phyloP scores from a whole-genome alignment of 2,113 vertebrate genomes.

The Mastomys natalensis region DNA sequence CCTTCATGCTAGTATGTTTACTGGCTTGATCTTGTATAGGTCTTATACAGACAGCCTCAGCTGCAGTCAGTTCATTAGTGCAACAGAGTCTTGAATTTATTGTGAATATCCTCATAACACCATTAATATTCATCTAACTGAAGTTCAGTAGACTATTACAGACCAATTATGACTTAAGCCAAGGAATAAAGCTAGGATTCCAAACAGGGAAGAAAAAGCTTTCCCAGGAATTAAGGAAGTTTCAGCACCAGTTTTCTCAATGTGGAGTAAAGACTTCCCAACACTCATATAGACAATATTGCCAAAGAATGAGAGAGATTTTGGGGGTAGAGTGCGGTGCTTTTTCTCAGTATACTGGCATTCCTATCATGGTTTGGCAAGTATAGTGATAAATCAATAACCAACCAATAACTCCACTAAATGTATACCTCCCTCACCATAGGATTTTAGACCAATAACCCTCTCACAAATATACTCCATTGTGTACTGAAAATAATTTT shows the following conservation, averaged over 20 bases:
- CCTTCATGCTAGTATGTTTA: not conserved
- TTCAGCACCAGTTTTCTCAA: not conserved
- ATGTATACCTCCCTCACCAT: not conserved
- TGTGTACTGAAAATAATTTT: not conserved
- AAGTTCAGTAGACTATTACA: not conserved
- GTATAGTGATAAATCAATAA: not conserved
- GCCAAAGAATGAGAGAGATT: not conserved
- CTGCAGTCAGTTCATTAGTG: not conserved
- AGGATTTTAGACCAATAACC: not conserved
- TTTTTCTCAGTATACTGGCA: not conserved
- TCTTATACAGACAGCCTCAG: not conserved
- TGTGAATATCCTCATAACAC: not conserved
- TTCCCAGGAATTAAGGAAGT: not conserved
- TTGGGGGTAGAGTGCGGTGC: fast-evolving
- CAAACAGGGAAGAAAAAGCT: not conserved
- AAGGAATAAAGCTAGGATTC: not conserved
- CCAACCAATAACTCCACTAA: not conserved
- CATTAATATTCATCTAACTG: not conserved
- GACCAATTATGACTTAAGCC: not conserved
- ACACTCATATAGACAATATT: not conserved
- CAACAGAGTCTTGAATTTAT: not conserved
- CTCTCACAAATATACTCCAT: not conserved
- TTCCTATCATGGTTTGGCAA: not conserved
- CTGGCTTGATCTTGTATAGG: not conserved
- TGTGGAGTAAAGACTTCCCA: not conserved